These are phyloP conservation scores for Apteryx owenii DNA, from an alignment of 2,113 vertebrate genomes.

Conservation along the genomic window DNA sequence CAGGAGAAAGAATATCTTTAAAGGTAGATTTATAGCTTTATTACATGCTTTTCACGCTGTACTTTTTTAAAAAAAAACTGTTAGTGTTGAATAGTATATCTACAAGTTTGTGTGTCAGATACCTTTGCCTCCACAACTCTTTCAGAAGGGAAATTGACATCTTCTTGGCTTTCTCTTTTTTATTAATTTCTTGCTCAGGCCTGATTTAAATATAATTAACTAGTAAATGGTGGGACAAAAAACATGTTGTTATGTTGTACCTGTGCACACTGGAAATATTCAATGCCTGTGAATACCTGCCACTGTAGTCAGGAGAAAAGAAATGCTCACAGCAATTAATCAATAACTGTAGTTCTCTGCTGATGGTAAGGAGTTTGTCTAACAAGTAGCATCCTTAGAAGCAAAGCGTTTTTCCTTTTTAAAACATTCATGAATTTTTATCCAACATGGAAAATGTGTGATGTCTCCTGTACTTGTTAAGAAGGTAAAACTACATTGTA, in stretches of 20 bases:
- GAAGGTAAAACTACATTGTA: background rate
- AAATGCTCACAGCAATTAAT: background rate
- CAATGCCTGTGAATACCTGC: background rate
- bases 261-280: background rate
- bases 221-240: background rate
- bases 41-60: background rate
- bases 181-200: background rate
- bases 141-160: background rate
- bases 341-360: background rate
- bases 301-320: background rate
- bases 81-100: background rate
- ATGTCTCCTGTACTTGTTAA: background rate
- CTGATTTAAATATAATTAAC: conserved; percentile 13
- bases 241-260: background rate
- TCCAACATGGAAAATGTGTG: background rate
- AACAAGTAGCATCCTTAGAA: background rate
- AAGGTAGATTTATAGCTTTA: conserved; percentile 40
- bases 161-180: background rate
- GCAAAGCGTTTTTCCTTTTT: background rate
- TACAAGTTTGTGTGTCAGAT: background rate
- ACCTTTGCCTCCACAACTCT: background rate
- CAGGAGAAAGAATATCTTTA: conserved; percentile 2
- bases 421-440: background rate
- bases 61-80: background rate
- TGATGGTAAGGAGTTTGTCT: conserved; percentile 16